Percentiles rank a stretch among this genome's conserved stretches.
Evolutionary conservation across 2,113 vertebrate species (phyloP).

Genomic region (Cyphomyrus plagiostoma): DNA sequence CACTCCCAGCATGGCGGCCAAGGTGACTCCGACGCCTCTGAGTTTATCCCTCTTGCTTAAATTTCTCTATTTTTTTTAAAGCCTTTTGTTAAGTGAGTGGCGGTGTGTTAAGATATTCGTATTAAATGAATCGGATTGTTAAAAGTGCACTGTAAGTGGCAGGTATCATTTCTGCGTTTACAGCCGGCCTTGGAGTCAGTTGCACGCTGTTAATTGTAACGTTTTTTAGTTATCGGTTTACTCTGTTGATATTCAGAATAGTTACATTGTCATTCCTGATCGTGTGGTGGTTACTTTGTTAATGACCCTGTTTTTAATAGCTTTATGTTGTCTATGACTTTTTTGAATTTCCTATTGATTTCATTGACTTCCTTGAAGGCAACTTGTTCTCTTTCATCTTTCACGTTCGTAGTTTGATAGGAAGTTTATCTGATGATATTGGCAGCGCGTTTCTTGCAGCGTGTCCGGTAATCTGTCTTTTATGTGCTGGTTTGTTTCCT

Average conservation of each 20-base stretch:
- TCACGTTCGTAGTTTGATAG: not conserved
- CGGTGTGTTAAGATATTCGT: not conserved
- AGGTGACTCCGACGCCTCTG: constrained; percentile 83
- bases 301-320: not conserved
- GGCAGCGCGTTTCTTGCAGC: not conserved
- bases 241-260: not conserved
- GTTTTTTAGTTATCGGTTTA: not conserved
- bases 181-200: constrained; percentile 27
- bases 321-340: not conserved
- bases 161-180: constrained; percentile 21
- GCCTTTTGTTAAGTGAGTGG: constrained; percentile 10
- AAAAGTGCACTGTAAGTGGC: not conserved
- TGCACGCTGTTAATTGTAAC: not conserved
- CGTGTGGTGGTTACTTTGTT: not conserved
- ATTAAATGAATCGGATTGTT: not conserved
- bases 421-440: not conserved
- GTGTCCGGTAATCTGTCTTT: not conserved
- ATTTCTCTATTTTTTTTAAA: constrained; percentile 12
- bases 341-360: not conserved
- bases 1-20: constrained; percentile 93
- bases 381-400: not conserved
- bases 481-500: not conserved
- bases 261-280: not conserved
- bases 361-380: not conserved
- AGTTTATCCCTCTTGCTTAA: constrained; percentile 42